Evolutionary conservation across 2,797 vertebrate species (phyloP).

Genomic region (Typhlichthys subterraneus): DNA sequence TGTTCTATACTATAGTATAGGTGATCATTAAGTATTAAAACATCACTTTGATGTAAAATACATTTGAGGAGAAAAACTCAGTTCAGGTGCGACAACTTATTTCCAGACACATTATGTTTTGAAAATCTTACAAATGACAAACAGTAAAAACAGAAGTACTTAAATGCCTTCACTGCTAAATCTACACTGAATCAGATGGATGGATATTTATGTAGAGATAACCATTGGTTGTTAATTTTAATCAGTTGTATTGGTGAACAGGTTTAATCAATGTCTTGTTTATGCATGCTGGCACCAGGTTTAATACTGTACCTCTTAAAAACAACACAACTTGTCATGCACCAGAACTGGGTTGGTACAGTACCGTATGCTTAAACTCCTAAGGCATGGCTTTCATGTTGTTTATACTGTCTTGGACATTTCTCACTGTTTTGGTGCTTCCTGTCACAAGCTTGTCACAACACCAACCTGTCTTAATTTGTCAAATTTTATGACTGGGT

Average conservation of each 20-base stretch:
- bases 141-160: background rate
- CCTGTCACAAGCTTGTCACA: background rate
- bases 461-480: conserved; percentile 20
- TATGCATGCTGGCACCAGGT: too few relatives aligned
- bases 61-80: background rate
- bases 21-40: background rate
- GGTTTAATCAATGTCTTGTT: too few relatives aligned
- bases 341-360: conserved; percentile 40
- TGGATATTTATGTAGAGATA: too few relatives aligned
- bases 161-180: background rate
- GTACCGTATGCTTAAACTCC: background rate
- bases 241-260: too few relatives aligned
- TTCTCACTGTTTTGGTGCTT: conserved; percentile 4
- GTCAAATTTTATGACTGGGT: background rate
- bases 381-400: conserved; percentile 2
- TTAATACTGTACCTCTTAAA: background rate
- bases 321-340: conserved; percentile 4
- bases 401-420: conserved; percentile 14
- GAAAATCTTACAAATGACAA: background rate
- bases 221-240: too few relatives aligned
- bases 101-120: background rate
- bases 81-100: conserved; percentile 21
- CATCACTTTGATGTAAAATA: background rate
- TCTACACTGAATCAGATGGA: too few relatives aligned
- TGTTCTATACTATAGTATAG: too few relatives aligned